Base-by-base conservation (phyloP, 2,113 vertebrate species). In the Phaetusa simplex region DNA sequence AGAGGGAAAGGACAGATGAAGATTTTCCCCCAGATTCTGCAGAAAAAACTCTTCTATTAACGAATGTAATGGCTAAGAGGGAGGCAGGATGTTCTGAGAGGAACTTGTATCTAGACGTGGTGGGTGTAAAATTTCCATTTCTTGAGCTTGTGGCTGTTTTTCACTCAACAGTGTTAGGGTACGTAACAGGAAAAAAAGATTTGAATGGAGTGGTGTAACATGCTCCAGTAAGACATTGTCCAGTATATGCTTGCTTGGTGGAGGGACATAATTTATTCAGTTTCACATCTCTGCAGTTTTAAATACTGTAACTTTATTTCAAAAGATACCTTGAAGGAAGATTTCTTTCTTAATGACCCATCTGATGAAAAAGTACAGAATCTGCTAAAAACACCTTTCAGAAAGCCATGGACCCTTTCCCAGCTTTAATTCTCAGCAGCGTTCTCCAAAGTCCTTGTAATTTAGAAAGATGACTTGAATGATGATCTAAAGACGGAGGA, bases 151-250 rank as follows among this genome's bases (percentile, higher is more conserved):
- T 11, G 36, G 47, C 23, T 2, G 50, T 9, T 64, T 82, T 56
- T 69, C 22, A 3, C 22, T 76, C 42, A 0, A 17, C 18, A 2
- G 8, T 0, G 3, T 20, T 14, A 9, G 58, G 81, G 36, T 13
- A 14, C 1, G 9, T 24, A n/a, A 19, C 20, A 13, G 58, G 47
- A 38, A 36, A 9, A 8, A 43, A 32, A 6, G 5, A 6, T 2
- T 62, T 26, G 8, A 7, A 29, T 1, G 0, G n/a, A 11, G 19
- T 14, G 17, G 26, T 10, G 0, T 7, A 2, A 0, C 5, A 0
- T 1, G 0, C 34, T 23, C 12, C 32, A 3, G 32, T 32, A 18
- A 22, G 38, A 18, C 1, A 0, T 3, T 18, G 40, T 21, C 5
- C 19, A 6, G 2, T 32, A 7, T 2, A 0, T 6, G 29, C 36